These are phyloP conservation scores for Sesamia nonagrioides DNA, from an alignment of 1,140 invertebrate genomes.

Conservation along the genomic window DNA sequence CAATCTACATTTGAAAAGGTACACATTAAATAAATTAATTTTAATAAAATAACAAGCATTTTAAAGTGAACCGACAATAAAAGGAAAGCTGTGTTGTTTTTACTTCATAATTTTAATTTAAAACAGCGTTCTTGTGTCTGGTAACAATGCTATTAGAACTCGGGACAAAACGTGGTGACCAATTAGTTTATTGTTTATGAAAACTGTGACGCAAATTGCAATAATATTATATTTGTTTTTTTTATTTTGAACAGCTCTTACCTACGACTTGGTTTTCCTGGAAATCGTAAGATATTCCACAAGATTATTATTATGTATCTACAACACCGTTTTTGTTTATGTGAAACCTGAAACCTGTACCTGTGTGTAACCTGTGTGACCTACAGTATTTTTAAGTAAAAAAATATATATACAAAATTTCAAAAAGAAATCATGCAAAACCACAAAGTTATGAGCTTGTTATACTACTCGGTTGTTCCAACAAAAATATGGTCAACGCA, in stretches of 20 bases:
- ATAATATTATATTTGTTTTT: not conserved
- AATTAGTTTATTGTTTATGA: conserved; percentile 3
- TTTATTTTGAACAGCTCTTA: not conserved
- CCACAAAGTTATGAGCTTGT: too few species aligned
- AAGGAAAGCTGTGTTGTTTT: not conserved
- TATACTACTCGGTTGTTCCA: too few species aligned
- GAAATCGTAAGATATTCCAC: too few species aligned
- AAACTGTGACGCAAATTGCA: not conserved
- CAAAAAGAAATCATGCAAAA: too few species aligned
- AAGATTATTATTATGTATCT: too few species aligned
- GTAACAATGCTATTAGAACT: conserved; percentile 22
- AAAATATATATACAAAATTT: too few species aligned
- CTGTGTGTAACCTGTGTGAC: too few species aligned
- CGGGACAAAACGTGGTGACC: not conserved
- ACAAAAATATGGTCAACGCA: too few species aligned
- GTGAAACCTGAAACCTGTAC: too few species aligned
- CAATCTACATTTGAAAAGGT: not conserved
- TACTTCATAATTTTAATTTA: conserved; percentile 21
- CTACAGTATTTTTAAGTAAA: too few species aligned
- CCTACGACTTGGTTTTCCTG: too few species aligned
- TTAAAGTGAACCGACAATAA: not conserved
- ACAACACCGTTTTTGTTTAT: too few species aligned
- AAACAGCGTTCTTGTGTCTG: conserved; percentile 3
- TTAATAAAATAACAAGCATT: not conserved
- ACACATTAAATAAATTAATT: not conserved